phyloP scores from a whole-genome alignment of 2,888 invertebrate species.

The Schizaphis graminum region DNA sequence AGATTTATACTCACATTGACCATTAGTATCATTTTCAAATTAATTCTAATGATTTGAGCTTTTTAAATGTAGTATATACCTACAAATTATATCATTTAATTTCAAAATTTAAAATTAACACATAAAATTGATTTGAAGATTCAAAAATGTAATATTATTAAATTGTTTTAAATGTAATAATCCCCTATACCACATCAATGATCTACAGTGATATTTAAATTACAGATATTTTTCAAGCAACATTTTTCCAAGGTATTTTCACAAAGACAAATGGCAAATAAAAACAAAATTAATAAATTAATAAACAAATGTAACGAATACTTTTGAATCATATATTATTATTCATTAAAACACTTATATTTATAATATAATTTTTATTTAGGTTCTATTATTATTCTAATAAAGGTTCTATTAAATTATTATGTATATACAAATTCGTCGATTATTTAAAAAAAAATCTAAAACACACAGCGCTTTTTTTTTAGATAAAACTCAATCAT shows the following conservation, averaged over 20 bases:
- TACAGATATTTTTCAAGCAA: background rate
- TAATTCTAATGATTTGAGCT: background rate
- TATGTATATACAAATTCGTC: too few species aligned
- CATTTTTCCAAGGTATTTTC: background rate
- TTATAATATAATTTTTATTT: background rate
- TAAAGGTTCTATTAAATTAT: too few species aligned
- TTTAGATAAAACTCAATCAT: background rate
- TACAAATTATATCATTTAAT: background rate
- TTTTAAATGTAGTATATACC: background rate
- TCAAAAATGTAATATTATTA: background rate
- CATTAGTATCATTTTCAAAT: background rate
- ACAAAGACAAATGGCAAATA: background rate
- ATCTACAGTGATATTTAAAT: background rate
- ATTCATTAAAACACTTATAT: background rate
- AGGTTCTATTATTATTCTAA: too few species aligned
- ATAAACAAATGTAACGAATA: background rate
- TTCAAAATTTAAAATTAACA: background rate
- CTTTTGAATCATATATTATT: background rate
- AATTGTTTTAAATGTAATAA: background rate
- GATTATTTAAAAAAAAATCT: background rate
- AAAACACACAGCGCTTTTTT: background rate
- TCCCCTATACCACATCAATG: background rate
- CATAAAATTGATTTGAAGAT: background rate
- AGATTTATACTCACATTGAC: background rate
- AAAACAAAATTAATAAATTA: background rate